A percentile compares a stretch with the other conserved stretches of the same genome.
These are phyloP conservation scores for Orchesellides sinensis DNA, from an alignment of 2,888 invertebrate genomes.

Conservation along the genomic window DNA sequence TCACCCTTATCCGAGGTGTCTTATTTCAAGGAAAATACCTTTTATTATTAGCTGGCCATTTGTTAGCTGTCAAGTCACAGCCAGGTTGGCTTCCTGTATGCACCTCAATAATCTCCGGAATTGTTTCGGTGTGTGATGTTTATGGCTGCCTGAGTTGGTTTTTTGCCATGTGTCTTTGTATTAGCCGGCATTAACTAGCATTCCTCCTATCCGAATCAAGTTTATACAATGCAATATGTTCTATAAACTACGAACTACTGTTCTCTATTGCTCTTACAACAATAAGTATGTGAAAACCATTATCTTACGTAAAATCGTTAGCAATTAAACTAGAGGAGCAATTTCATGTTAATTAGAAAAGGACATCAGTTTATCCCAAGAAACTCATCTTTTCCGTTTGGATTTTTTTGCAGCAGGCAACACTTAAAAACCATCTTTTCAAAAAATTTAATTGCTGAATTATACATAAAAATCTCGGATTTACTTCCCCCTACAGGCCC, in stretches of 20 bases:
- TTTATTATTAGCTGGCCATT: slow-evolving; percentile 59
- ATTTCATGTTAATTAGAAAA: slow-evolving; percentile 20
- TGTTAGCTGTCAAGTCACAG: slow-evolving; percentile 56
- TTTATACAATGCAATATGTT: no score
- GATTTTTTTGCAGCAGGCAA: background rate
- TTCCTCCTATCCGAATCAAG: no score
- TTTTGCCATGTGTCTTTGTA: no score
- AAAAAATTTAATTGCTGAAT: slow-evolving; percentile 40
- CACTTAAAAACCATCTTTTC: background rate
- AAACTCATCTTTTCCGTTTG: slow-evolving; percentile 15
- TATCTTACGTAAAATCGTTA: background rate
- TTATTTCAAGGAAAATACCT: slow-evolving; percentile 24
- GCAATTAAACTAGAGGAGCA: background rate
- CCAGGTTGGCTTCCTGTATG: slow-evolving; percentile 62
- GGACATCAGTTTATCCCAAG: slow-evolving; percentile 38
- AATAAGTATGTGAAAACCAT: background rate
- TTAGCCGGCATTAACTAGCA: no score
- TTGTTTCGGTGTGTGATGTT: slow-evolving; percentile 31
- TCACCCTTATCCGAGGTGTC: slow-evolving; percentile 3
- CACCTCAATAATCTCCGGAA: slow-evolving; percentile 64
- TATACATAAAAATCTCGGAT: slow-evolving; percentile 30
- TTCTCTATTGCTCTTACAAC: no score
- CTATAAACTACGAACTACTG: no score
- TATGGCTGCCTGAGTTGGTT: background rate
- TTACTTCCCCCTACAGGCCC: slow-evolving; percentile 34